Evolutionary conservation across 1,140 invertebrate species (phyloP).

Genomic region (Alviniconcha marisindica): DNA sequence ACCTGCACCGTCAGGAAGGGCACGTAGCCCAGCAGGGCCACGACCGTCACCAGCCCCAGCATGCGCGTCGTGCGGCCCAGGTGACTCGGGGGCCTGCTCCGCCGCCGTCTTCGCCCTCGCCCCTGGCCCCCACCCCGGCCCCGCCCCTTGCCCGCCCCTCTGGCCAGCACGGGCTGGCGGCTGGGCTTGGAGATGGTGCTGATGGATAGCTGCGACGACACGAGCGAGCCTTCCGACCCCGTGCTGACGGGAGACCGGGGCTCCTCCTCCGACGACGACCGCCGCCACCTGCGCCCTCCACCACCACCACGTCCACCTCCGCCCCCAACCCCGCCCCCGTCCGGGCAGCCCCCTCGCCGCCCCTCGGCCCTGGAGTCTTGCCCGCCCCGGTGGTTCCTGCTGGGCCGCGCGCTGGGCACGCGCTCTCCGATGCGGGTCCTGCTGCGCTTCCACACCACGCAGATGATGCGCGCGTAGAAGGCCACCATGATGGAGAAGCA

Average conservation of each 20-base stretch:
- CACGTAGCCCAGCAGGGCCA: constrained; percentile 39
- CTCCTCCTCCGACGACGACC: not conserved
- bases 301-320: not conserved
- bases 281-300: not conserved
- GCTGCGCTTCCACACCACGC: constrained; percentile 39
- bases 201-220: constrained; percentile 31
- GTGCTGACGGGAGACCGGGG: not conserved
- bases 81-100: not conserved
- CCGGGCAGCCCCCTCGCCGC: not conserved
- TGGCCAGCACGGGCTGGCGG: no score
- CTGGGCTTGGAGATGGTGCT: constrained; percentile 5
- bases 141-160: not conserved
- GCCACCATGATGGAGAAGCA: constrained; percentile 37
- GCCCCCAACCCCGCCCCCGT: not conserved
- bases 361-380: not conserved
- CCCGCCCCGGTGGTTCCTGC: not conserved
- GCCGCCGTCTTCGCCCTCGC: not conserved
- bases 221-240: not conserved
- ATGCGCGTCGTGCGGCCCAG: constrained; percentile 39
- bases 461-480: constrained; percentile 43
- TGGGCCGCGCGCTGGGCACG: not conserved
- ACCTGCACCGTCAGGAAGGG: constrained; percentile 42
- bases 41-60: constrained; percentile 42
- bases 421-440: constrained; percentile 34
- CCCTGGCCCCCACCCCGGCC: no score